phyloP scores from a whole-genome alignment of 2,797 vertebrate genomes.

The Sphaeramia orbicularis region DNA sequence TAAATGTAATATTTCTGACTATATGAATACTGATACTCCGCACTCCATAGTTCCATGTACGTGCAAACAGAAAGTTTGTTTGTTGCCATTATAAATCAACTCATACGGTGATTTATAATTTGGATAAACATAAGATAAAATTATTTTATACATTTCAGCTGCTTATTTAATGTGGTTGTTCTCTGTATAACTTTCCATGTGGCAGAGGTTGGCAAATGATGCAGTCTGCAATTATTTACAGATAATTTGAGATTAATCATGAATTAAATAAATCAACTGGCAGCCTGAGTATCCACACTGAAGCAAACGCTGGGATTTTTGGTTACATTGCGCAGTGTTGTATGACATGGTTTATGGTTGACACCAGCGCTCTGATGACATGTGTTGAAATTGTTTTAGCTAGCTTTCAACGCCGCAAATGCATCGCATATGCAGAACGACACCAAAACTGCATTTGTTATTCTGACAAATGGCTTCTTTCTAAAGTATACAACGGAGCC shows the following conservation, averaged over 20 bases:
- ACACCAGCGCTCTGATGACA: constrained; percentile 16
- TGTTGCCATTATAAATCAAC: too few species aligned
- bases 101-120: too few species aligned
- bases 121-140: neutral
- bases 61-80: too few species aligned
- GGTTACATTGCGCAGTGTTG: neutral
- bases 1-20: too few species aligned
- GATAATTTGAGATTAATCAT: neutral
- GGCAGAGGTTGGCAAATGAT: constrained; percentile 5
- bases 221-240: neutral
- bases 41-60: too few species aligned
- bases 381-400: constrained; percentile 22
- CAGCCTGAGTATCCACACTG: constrained; percentile 3
- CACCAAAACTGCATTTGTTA: constrained; percentile 28
- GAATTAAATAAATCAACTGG: constrained; percentile 2
- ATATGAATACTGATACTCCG: too few species aligned
- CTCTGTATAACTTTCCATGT: neutral
- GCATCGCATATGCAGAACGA: constrained; percentile 12
- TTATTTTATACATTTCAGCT: neutral
- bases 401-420: constrained; percentile 17
- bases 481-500: constrained; percentile 5
- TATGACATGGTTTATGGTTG: constrained; percentile 2
- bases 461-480: constrained; percentile 36
- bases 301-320: neutral
- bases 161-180: neutral